A percentile compares a stretch with the other conserved stretches of the same genome.
Conservation (phyloP, 1,140 invertebrate species). For the Geopemphigus sp. region DNA sequence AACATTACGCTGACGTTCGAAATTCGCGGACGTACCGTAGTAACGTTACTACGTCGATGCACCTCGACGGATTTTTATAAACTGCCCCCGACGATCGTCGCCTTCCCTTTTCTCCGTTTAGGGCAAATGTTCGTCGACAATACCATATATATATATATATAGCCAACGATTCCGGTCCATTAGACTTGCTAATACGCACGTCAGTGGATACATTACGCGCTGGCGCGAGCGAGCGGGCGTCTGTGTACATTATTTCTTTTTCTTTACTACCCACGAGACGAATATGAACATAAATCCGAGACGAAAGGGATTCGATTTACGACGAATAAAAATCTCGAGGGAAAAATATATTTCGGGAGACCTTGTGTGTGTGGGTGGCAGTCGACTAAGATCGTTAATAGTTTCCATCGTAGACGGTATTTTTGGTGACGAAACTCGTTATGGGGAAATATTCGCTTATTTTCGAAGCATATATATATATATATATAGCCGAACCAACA, state of each 20-base stretch:
- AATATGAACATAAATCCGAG: slow-evolving; percentile 10
- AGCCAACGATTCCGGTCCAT: neutral
- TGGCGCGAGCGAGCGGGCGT: too few relatives aligned
- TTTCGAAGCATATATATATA: too few relatives aligned
- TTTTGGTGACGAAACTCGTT: neutral
- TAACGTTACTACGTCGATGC: too few relatives aligned
- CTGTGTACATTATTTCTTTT: neutral
- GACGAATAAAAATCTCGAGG: neutral
- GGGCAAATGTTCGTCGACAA: neutral
- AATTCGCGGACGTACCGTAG: too few relatives aligned
- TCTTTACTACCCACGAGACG: slow-evolving; percentile 3
- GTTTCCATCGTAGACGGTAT: neutral
- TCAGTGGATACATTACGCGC: too few relatives aligned
- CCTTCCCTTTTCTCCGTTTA: too few relatives aligned
- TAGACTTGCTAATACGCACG: neutral
- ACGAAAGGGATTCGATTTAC: slow-evolving; percentile 13
- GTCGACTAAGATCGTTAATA: slow-evolving; percentile 2
- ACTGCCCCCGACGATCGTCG: neutral
- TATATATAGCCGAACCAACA: too few relatives aligned
- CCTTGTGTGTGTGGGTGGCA: neutral
- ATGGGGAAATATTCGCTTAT: too few relatives aligned
- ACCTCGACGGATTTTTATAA: neutral
- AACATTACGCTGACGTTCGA: too few relatives aligned
- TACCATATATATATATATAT: neutral
- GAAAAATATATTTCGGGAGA: neutral